A percentile compares a stretch with the other conserved stretches of the same genome.
Conservation (phyloP, 2,888 invertebrate genomes). For the Branchinecta sandiegonensis region DNA sequence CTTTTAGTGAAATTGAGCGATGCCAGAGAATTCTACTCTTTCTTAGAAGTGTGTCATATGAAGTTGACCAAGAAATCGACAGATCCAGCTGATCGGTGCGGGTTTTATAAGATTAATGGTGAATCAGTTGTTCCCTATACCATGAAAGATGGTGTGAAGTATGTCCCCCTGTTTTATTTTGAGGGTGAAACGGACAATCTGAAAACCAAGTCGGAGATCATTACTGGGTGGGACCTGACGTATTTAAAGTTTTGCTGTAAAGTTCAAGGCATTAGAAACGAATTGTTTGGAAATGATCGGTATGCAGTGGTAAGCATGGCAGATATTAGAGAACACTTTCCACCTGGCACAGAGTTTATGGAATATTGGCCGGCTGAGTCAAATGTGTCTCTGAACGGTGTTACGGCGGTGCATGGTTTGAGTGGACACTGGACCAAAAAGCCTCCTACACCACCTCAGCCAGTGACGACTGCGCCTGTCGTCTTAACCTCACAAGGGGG, state of each 20-base stretch:
- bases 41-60: constrained; percentile 74
- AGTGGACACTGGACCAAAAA: not conserved
- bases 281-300: constrained; percentile 75
- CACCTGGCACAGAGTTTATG: constrained; percentile 73
- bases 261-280: constrained; percentile 80
- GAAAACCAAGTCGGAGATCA: constrained; percentile 65
- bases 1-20: constrained; percentile 74
- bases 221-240: constrained; percentile 67
- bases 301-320: constrained; percentile 78
- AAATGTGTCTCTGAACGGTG: not conserved
- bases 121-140: constrained; percentile 88
- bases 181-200: constrained; percentile 75
- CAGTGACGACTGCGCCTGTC: not conserved
- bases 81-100: constrained; percentile 46
- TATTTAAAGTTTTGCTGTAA: constrained; percentile 88
- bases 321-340: constrained; percentile 79
- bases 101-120: constrained; percentile 78
- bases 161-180: constrained; percentile 79
- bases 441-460: not conserved
- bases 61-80: constrained; percentile 56
- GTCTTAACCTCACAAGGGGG: not conserved
- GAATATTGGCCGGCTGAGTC: constrained; percentile 62
- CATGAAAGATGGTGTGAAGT: constrained; percentile 57
- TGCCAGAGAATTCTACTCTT: constrained; percentile 76
- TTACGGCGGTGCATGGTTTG: not conserved